These are phyloP conservation scores for Phyllotreta striolata DNA, from an alignment of 2,888 invertebrate genomes.

Conservation along the genomic window DNA sequence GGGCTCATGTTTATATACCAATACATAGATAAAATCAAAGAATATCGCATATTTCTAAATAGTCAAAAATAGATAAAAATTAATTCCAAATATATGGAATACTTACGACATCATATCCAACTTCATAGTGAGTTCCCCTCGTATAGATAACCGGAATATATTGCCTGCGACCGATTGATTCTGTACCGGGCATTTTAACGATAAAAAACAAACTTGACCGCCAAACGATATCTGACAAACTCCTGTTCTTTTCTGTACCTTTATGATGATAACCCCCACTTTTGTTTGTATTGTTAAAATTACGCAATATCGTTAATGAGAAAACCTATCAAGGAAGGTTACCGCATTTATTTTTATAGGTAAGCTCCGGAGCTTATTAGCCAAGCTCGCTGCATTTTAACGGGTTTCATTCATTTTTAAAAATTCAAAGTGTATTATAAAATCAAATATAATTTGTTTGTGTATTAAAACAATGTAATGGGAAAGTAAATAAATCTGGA, in stretches of 20 bases:
- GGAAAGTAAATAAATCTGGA: no score
- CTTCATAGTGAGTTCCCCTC: constrained; percentile 83
- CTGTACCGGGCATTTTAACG: constrained; percentile 53
- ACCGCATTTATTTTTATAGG: no score
- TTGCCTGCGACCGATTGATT: constrained; percentile 64
- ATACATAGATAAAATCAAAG: no score
- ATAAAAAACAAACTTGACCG: constrained; percentile 15
- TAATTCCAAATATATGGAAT: constrained; percentile 23
- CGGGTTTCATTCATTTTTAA: no score
- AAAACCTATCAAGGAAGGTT: no score
- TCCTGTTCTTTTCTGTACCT: not conserved
- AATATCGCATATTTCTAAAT: no score
- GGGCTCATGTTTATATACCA: no score
- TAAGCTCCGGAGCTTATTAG: no score
- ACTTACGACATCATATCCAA: constrained; percentile 86
- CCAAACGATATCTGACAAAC: constrained; percentile 1
- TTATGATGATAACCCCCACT: constrained; percentile 17
- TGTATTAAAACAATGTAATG: no score
- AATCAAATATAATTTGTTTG: no score
- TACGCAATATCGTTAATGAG: constrained; percentile 4
- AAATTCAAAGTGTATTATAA: no score
- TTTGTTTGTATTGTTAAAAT: constrained; percentile 20
- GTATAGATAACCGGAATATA: constrained; percentile 81
- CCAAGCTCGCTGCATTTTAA: no score
- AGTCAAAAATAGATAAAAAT: not conserved